Conservation (phyloP, 1,140 invertebrate genomes). For the Metaphire vulgaris region DNA sequence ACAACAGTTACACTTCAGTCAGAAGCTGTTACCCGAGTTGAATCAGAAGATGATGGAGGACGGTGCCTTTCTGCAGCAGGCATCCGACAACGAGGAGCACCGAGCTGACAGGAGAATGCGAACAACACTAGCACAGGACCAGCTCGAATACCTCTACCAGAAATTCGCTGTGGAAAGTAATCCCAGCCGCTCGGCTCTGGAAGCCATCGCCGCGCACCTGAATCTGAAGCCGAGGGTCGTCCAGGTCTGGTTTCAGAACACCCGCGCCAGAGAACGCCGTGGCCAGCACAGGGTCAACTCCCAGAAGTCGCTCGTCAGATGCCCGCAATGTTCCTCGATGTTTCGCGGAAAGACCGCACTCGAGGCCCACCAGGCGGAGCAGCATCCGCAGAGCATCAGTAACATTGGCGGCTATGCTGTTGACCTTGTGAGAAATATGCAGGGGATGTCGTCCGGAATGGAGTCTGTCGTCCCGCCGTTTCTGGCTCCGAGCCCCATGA, state of each 20-base stretch:
- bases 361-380: not conserved
- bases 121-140: slow-evolving; percentile 93
- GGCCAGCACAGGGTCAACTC: not conserved
- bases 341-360: not conserved
- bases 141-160: slow-evolving; percentile 92
- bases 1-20: no score
- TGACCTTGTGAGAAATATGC: not conserved
- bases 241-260: slow-evolving; percentile 97
- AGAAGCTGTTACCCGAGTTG: no score
- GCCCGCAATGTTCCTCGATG: not conserved
- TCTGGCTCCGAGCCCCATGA: not conserved
- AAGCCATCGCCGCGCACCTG: slow-evolving; percentile 86
- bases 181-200: slow-evolving; percentile 92
- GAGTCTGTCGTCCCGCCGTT: not conserved
- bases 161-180: slow-evolving; percentile 96
- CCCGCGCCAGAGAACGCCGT: slow-evolving; percentile 80
- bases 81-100: slow-evolving; percentile 56
- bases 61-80: not conserved
- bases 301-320: not conserved
- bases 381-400: not conserved
- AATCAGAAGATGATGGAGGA: not conserved
- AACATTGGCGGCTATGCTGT: not conserved
- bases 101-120: slow-evolving; percentile 81
- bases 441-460: not conserved
- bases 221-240: slow-evolving; percentile 77